A percentile compares a stretch with the other conserved stretches of the same genome.
Conservation (phyloP, 2,888 invertebrate species). For the Ormia ochracea region DNA sequence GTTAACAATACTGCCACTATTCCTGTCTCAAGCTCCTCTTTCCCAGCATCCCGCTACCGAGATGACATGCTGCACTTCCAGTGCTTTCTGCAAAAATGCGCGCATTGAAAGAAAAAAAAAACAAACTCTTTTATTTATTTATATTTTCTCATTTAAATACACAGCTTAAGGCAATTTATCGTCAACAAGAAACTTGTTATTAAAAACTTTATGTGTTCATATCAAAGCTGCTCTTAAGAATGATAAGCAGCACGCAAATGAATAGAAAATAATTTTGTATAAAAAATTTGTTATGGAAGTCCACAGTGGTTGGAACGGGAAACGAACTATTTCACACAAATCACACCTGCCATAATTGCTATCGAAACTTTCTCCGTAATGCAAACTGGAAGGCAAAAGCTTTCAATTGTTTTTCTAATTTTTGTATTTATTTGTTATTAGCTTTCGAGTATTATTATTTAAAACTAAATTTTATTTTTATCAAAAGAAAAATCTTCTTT, state of each 20-base stretch:
- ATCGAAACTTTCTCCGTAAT: too few relatives aligned
- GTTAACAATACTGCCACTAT: conserved; percentile 3
- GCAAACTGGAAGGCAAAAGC: too few relatives aligned
- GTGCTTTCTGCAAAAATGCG: conserved; percentile 50
- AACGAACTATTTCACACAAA: too few relatives aligned
- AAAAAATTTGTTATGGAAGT: not conserved
- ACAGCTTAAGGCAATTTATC: conserved; percentile 17
- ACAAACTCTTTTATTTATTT: not conserved
- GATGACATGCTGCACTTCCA: conserved; percentile 37
- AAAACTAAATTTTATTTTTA: too few relatives aligned
- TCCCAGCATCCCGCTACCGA: conserved; percentile 22
- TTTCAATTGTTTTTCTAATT: too few relatives aligned
- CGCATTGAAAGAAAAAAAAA: conserved; percentile 14
- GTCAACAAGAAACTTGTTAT: not conserved
- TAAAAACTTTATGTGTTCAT: conserved; percentile 7
- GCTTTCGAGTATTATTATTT: too few relatives aligned
- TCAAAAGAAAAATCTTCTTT: too few relatives aligned
- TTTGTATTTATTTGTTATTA: too few relatives aligned
- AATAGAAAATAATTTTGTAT: not conserved
- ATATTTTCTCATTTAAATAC: not conserved
- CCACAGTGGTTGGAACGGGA: not conserved
- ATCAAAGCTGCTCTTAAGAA: not conserved
- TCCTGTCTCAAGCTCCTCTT: conserved; percentile 4
- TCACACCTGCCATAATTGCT: too few relatives aligned
- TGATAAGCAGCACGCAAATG: too few relatives aligned